Conservation (phyloP, 2,113 vertebrate genomes). For the Epinephelus moara region DNA sequence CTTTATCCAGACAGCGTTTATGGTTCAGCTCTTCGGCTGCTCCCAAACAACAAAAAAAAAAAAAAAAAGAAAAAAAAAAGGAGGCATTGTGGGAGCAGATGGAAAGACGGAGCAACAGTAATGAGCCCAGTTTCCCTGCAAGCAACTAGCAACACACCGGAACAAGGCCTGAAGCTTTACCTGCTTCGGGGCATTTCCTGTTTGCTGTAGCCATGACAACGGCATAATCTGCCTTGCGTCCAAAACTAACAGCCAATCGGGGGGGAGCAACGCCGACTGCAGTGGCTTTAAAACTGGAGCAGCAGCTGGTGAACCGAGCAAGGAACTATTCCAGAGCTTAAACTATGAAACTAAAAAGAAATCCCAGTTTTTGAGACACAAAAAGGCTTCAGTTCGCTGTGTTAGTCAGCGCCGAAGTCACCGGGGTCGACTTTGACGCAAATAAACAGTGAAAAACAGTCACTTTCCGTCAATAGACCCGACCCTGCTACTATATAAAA, state of each 20-base stretch:
- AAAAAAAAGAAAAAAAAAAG: conserved; percentile 38
- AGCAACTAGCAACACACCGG: conserved; percentile 50
- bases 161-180: conserved; percentile 69
- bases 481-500: not conserved
- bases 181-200: conserved; percentile 82
- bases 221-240: conserved; percentile 69
- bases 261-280: conserved; percentile 35
- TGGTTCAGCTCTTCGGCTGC: conserved; percentile 44
- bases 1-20: conserved; percentile 61
- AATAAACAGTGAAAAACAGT: conserved; percentile 22
- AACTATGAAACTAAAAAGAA: conserved; percentile 38
- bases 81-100: conserved; percentile 71
- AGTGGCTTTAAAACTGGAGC: conserved; percentile 67
- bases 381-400: not conserved
- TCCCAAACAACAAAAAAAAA: conserved; percentile 36
- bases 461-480: conserved; percentile 28
- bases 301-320: conserved; percentile 66
- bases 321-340: conserved; percentile 32
- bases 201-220: conserved; percentile 80
- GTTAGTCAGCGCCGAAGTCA: conserved; percentile 29
- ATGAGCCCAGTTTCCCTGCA: conserved; percentile 55
- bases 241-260: conserved; percentile 59
- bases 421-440: conserved; percentile 29
- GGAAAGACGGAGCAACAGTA: conserved; percentile 59
- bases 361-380: not conserved